Conservation (phyloP, 2,113 vertebrate genomes). For the Cichladusa arquata region DNA sequence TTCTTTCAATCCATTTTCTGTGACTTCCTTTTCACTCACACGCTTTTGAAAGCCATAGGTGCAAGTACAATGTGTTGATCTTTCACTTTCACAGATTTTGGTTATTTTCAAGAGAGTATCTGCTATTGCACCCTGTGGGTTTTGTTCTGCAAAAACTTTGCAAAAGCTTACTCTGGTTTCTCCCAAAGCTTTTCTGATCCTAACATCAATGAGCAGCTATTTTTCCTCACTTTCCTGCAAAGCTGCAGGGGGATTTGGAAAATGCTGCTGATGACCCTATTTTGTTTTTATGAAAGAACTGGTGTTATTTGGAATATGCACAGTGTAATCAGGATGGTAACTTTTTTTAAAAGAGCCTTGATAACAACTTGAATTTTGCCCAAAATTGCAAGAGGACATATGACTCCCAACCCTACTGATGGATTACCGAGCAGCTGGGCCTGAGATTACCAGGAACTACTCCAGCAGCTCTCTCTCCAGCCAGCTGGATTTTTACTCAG, state of each 20-base stretch:
- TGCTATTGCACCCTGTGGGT: neutral
- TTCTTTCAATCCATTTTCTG: constrained; percentile 50
- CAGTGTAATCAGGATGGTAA: constrained; percentile 3
- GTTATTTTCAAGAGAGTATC: neutral
- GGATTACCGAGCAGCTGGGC: constrained; percentile 34
- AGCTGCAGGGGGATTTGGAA: neutral
- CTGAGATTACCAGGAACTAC: constrained; percentile 8
- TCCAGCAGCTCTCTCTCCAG: neutral
- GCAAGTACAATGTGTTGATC: constrained; percentile 29
- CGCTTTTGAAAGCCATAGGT: neutral
- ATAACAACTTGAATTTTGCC: constrained; percentile 27
- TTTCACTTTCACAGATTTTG: constrained; percentile 22
- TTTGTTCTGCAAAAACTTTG: constrained; percentile 12
- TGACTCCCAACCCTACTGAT: neutral
- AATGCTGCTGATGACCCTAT: neutral
- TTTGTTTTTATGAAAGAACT: neutral
- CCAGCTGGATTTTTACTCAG: constrained; percentile 15
- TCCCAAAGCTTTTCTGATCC: neutral
- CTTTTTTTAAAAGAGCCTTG: neutral
- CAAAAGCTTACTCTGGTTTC: neutral
- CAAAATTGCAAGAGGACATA: neutral
- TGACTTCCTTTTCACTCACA: constrained; percentile 26
- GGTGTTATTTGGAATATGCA: neutral
- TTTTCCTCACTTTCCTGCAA: neutral
- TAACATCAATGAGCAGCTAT: neutral